Evolutionary conservation across 2,888 invertebrate genomes (phyloP).

Genomic region (Eristalinus aeneus): DNA sequence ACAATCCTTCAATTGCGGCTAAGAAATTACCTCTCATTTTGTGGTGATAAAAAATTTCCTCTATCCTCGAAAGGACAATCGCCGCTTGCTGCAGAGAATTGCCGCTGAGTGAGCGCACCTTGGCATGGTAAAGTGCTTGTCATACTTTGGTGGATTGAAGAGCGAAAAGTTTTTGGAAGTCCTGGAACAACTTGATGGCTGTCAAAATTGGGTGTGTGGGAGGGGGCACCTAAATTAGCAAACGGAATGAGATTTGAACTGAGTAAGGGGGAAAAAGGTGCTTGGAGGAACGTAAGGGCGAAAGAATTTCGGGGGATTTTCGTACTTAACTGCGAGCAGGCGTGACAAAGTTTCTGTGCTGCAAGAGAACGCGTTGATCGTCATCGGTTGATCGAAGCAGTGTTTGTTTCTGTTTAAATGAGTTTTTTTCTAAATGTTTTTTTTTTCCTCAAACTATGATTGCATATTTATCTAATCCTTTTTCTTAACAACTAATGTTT

Average conservation of each 20-base stretch:
- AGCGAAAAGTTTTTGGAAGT: slow-evolving; percentile 3
- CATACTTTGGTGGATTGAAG: neutral
- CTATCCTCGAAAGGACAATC: slow-evolving; percentile 18
- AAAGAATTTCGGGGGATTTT: too few species aligned
- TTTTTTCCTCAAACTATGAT: too few species aligned
- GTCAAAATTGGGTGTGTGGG: slow-evolving; percentile 18
- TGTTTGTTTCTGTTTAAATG: too few species aligned
- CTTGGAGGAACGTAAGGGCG: neutral
- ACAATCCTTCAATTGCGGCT: slow-evolving; percentile 32
- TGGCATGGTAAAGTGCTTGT: slow-evolving; percentile 6
- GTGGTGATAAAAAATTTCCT: slow-evolving; percentile 23
- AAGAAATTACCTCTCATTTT: slow-evolving; percentile 33
- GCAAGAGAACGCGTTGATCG: too few species aligned
- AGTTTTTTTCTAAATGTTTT: too few species aligned
- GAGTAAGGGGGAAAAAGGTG: neutral
- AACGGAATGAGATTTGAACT: neutral
- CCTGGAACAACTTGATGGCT: slow-evolving; percentile 1
- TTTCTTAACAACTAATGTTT: too few species aligned
- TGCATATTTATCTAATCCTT: too few species aligned
- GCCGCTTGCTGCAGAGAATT: neutral
- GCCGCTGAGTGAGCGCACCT: neutral
- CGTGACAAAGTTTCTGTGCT: too few species aligned
- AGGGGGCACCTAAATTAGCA: slow-evolving; percentile 39
- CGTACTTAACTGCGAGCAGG: too few species aligned
- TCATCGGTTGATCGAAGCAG: too few species aligned